These are phyloP conservation scores for Arvicanthis niloticus DNA, from an alignment of 2,113 vertebrate species.

Conservation along the genomic window DNA sequence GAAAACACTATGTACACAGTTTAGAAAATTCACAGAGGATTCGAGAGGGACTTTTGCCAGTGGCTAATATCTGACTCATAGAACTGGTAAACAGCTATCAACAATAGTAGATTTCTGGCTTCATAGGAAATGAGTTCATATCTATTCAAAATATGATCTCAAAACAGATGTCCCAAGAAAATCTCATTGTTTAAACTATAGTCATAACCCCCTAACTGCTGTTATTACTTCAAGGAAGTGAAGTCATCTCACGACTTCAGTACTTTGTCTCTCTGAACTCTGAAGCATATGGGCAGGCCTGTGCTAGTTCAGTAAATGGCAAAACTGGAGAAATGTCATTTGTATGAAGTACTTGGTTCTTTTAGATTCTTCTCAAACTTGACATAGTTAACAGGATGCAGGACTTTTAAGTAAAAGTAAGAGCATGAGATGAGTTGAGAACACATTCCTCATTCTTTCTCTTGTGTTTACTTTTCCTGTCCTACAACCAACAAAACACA, in stretches of 20 bases:
- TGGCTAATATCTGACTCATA: constrained; percentile 89
- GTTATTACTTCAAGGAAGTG: constrained; percentile 91
- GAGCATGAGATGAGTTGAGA: constrained; percentile 52
- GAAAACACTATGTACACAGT: constrained; percentile 82
- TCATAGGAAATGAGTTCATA: constrained; percentile 94
- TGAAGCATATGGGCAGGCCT: constrained; percentile 76
- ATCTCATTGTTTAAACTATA: constrained; percentile 91
- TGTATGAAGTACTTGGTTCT: constrained; percentile 44
- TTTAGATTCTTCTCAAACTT: constrained; percentile 68
- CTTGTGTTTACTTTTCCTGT: constrained; percentile 2
- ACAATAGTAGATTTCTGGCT: constrained; percentile 91
- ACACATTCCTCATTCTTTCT: constrained; percentile 46
- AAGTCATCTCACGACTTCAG: constrained; percentile 86
- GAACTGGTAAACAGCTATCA: constrained; percentile 92
- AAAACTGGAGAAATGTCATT: background rate
- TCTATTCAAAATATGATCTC: constrained; percentile 92
- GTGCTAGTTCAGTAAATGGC: constrained; percentile 63
- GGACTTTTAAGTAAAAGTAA: constrained; percentile 63
- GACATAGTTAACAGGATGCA: constrained; percentile 70
- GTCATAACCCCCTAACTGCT: constrained; percentile 82
- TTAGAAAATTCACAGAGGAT: constrained; percentile 86
- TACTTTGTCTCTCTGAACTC: constrained; percentile 85
- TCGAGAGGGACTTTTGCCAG: constrained; percentile 89
- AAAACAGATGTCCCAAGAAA: constrained; percentile 94
- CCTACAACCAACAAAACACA: constrained; percentile 14